Percentiles rank a stretch among this genome's conserved stretches.
Conservation (phyloP, 2,797 vertebrate species). For the Prionace glauca region DNA sequence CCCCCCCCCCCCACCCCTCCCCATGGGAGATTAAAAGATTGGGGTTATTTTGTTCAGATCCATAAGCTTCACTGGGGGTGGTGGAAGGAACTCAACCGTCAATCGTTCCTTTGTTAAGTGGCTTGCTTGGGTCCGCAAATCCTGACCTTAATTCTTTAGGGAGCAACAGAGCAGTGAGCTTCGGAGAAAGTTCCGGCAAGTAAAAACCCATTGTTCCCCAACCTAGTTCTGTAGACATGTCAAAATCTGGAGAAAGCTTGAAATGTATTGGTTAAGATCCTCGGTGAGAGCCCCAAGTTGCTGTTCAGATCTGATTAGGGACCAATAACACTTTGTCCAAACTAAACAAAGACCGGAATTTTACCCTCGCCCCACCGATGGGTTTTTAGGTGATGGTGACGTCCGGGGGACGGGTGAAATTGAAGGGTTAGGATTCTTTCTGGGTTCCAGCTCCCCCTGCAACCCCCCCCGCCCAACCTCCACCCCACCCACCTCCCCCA, state of each 20-base stretch:
- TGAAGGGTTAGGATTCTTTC: no score
- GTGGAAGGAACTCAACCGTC: background rate
- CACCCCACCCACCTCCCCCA: no score
- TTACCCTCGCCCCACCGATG: no score
- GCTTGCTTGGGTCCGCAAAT: background rate
- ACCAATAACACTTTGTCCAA: no score
- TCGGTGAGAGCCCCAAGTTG: background rate
- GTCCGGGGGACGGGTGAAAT: no score
- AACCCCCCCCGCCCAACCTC: no score
- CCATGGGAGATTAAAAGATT: slow-evolving; percentile 65
- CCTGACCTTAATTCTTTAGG: background rate
- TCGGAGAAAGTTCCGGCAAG: background rate
- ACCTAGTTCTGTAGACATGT: background rate
- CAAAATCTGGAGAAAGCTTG: background rate
- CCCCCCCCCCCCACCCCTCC: slow-evolving; percentile 42
- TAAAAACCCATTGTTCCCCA: no score
- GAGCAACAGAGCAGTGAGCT: background rate
- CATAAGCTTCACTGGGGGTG: background rate
- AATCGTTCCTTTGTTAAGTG: background rate
- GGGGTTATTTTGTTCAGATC: background rate
- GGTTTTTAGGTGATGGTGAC: no score
- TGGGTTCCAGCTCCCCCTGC: no score
- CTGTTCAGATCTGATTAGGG: background rate
- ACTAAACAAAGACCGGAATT: background rate
- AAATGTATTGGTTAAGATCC: background rate